Evolutionary conservation across 2,888 invertebrate genomes (phyloP).

Genomic region (Tipula confusa): DNA sequence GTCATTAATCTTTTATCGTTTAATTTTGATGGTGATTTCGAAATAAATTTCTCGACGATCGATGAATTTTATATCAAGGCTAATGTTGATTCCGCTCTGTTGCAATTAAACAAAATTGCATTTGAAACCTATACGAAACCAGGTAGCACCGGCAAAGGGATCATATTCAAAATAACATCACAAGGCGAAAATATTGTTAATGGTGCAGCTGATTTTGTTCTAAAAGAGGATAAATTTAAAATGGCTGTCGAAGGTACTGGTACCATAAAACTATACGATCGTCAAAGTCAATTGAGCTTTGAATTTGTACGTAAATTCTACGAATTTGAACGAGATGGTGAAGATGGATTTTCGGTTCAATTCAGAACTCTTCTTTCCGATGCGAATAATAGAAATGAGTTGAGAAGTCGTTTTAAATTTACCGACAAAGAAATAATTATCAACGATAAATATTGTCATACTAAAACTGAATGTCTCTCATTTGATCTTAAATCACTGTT

Average conservation of each 20-base stretch:
- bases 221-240: slow-evolving; percentile 67
- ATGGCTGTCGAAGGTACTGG: slow-evolving; percentile 72
- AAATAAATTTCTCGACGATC: slow-evolving; percentile 55
- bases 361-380: slow-evolving; percentile 51
- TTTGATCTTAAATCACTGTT: slow-evolving; percentile 53
- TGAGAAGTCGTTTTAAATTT: slow-evolving; percentile 64
- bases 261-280: slow-evolving; percentile 63
- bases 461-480: slow-evolving; percentile 73
- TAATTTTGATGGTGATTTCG: slow-evolving; percentile 53
- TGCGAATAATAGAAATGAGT: slow-evolving; percentile 65
- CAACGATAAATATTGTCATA: slow-evolving; percentile 69
- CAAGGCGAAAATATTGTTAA: slow-evolving; percentile 59
- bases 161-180: slow-evolving; percentile 61
- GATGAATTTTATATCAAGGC: slow-evolving; percentile 63
- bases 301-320: slow-evolving; percentile 64
- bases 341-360: slow-evolving; percentile 59
- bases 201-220: slow-evolving; percentile 67
- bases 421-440: slow-evolving; percentile 69
- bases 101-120: slow-evolving; percentile 61
- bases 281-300: slow-evolving; percentile 66
- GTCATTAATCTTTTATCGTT: slow-evolving; percentile 55
- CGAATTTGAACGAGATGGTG: slow-evolving; percentile 56
- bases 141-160: slow-evolving; percentile 56
- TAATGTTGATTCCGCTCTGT: slow-evolving; percentile 59
- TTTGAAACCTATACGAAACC: slow-evolving; percentile 61